phyloP scores from a whole-genome alignment of 2,797 vertebrate genomes.

The Salmo trutta region DNA sequence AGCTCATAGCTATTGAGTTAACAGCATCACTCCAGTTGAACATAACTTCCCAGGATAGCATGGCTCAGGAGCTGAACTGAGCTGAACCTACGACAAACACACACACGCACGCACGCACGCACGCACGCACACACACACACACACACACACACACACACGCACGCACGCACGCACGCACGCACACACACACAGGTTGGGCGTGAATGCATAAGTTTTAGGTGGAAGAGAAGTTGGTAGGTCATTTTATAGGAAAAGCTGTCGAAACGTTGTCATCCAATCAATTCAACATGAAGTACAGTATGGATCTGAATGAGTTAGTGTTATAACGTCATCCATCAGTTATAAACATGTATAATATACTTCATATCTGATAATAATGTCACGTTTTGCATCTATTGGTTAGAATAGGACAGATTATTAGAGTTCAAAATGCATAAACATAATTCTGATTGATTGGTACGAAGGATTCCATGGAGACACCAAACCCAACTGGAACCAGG shows the following conservation, averaged over 20 bases:
- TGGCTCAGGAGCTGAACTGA: not conserved
- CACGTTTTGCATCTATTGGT: too few relatives aligned
- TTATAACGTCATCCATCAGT: not conserved
- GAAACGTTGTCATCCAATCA: not conserved
- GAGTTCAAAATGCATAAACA: too few relatives aligned
- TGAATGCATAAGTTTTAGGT: not conserved
- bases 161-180: too few relatives aligned
- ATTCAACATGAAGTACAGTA: not conserved
- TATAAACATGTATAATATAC: not conserved
- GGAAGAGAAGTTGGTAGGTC: not conserved
- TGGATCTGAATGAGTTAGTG: not conserved
- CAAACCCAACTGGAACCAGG: not conserved
- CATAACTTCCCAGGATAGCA: not conserved
- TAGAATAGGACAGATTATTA: too few relatives aligned
- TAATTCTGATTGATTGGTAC: too few relatives aligned
- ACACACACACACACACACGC: too few relatives aligned
- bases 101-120: too few relatives aligned
- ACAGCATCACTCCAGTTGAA: not conserved
- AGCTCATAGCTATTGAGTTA: not conserved
- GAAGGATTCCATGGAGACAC: too few relatives aligned
- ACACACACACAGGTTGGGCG: not conserved
- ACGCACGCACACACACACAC: too few relatives aligned
- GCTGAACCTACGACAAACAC: not conserved
- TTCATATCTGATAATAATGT: too few relatives aligned
- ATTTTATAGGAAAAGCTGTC: not conserved